phyloP scores from a whole-genome alignment of 2,113 vertebrate genomes.

The Eclectus roratus region DNA sequence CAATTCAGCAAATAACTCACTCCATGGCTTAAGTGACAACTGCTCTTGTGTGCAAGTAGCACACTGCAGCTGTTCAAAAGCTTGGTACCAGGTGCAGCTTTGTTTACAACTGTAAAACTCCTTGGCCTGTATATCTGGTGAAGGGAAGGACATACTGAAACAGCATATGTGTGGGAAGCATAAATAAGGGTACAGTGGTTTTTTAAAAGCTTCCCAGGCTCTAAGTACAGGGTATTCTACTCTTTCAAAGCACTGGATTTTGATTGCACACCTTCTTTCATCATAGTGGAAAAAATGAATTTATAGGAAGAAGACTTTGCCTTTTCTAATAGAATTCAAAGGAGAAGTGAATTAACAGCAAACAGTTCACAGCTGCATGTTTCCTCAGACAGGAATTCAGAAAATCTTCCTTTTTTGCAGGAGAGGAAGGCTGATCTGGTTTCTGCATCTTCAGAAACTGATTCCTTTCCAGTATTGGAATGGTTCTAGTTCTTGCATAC shows the following conservation, averaged over 20 bases:
- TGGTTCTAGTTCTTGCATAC: neutral
- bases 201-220: neutral
- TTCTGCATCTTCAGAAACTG: neutral
- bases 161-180: neutral
- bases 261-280: neutral
- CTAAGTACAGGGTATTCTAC: neutral
- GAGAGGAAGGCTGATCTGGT: neutral
- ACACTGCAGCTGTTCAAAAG: constrained; percentile 8
- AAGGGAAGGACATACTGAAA: neutral
- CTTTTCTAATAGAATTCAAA: neutral
- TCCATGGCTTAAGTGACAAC: neutral
- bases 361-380: neutral
- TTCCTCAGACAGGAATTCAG: neutral
- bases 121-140: neutral
- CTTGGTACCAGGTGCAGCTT: constrained; percentile 11
- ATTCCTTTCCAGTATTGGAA: neutral
- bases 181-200: neutral
- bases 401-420: neutral
- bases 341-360: neutral
- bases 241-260: neutral
- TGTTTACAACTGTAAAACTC: neutral
- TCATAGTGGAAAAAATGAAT: neutral
- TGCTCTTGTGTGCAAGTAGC: neutral
- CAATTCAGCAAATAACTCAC: neutral
- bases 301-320: neutral